Conservation (phyloP, 2,797 vertebrate genomes). For the Sebastes oblongus region DNA sequence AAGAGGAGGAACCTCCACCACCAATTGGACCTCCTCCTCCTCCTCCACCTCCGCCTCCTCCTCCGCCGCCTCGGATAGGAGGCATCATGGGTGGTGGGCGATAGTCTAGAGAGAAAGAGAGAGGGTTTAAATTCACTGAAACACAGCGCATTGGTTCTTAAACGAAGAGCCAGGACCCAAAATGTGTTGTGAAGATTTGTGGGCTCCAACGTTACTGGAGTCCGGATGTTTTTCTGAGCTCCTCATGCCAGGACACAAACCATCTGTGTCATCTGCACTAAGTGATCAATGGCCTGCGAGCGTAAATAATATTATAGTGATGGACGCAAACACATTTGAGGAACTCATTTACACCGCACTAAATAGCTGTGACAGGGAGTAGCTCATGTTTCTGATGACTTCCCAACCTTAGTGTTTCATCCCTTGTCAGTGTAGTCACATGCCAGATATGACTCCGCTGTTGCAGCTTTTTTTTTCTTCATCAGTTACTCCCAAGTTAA, state of each 20-base stretch:
- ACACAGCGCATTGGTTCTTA: not conserved
- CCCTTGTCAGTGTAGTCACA: constrained; percentile 6
- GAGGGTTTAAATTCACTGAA: constrained; percentile 7
- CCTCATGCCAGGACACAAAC: not conserved
- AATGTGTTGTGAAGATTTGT: constrained; percentile 1
- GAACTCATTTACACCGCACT: constrained; percentile 34
- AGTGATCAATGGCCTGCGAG: constrained; percentile 4
- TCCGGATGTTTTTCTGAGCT: not conserved
- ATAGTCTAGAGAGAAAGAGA: constrained; percentile 63
- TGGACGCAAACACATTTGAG: constrained; percentile 16
- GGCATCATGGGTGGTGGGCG: constrained; percentile 72
- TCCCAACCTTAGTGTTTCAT: constrained; percentile 25
- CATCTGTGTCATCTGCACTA: not conserved
- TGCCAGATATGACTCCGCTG: not conserved
- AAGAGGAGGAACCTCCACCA: constrained; percentile 71
- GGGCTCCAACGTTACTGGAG: not conserved
- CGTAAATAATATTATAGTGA: constrained; percentile 19
- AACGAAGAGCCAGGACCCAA: not conserved
- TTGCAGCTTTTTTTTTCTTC: not conserved
- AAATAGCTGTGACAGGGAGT: constrained; percentile 42
- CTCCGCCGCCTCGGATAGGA: constrained; percentile 54
- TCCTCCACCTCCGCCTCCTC: constrained; percentile 23
- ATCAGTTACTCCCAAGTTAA: not conserved
- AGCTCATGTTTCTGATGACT: constrained; percentile 60
- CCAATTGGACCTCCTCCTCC: constrained; percentile 20